Conservation (phyloP, 2,797 vertebrate species). For the Fistularia commersonii region DNA sequence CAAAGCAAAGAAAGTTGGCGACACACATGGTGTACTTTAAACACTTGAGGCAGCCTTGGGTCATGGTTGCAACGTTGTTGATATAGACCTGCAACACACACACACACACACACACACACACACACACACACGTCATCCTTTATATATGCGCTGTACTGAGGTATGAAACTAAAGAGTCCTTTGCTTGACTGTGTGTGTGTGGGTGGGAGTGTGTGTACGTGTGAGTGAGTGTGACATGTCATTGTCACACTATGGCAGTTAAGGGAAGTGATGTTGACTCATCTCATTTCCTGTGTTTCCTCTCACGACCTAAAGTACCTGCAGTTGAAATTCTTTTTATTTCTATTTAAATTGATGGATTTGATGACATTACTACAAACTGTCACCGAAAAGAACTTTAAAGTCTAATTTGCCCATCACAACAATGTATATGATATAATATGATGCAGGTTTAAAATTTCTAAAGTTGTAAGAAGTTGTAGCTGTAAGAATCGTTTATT, state of each 20-base stretch:
- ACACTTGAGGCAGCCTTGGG: slow-evolving; percentile 75
- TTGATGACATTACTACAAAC: too few species aligned
- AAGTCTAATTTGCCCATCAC: too few species aligned
- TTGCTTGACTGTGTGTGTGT: neutral
- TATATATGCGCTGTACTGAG: neutral
- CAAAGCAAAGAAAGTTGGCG: slow-evolving; percentile 78
- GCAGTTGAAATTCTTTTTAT: neutral
- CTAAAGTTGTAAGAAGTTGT: too few species aligned
- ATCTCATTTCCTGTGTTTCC: slow-evolving; percentile 42
- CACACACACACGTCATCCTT: neutral
- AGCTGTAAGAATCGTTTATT: too few species aligned
- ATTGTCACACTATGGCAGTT: neutral
- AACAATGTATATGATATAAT: too few species aligned
- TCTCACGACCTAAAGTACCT: neutral
- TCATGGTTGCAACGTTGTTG: slow-evolving; percentile 54
- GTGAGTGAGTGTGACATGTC: neutral
- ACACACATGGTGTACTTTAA: slow-evolving; percentile 78
- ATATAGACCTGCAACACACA: slow-evolving; percentile 38
- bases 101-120: slow-evolving; percentile 4
- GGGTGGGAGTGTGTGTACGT: neutral
- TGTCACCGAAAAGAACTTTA: too few species aligned
- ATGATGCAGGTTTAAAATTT: too few species aligned
- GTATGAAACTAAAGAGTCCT: neutral
- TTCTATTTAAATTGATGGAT: too few species aligned
- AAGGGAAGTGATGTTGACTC: neutral